Evolutionary conservation across 2,113 vertebrate species (phyloP), one percentile per base, ranked within the genome.

Genomic region (Lamprotornis superbus): DNA sequence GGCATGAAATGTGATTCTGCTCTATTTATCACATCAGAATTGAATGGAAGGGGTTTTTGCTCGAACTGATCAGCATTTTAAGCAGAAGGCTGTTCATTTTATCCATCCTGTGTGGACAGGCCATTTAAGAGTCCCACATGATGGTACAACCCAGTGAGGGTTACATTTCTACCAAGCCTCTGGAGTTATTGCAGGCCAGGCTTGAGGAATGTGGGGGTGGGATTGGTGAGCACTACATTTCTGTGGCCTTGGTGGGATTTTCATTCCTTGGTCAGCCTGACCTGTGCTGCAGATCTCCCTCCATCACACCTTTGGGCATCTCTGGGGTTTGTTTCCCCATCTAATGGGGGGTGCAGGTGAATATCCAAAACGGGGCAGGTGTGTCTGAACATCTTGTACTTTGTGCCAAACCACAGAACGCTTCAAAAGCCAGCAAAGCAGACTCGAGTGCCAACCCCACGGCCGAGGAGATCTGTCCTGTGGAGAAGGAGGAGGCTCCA

Each of bases 341-440:
- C 44, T 11, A 10, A 23, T 3, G 8, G n/a, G 44, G 46, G 37
- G 31, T 40, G 57, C 35, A 47, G 22, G 27, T n/a, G 61, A 39
- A 7, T 49, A 22, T 13, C 59, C 18, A 3, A 10, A 1, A 0
- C 6, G 42, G 52, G 27, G 4, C 53, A 28, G 13, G 15, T 5
- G n/a, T n/a, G 33, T 39, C 53, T 97, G 63, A 96, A 9, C 27
- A 7, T 4, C 11, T 46, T 65, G 33, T 8, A 0, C 40, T 71
- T 40, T 92, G 31, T 93, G 44, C 77, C 83, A 9, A 50, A 18
- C 69, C 83, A 4, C 91, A 99, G 99, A 99, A 98, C 25, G 98
- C 99, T 92, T 99, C 98, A 28, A 99, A 99, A 98, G 98, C 98
- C 96, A 97, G 97, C 95, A 99, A 99, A 97, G 98, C 98, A 8